Evolutionary conservation across 1,140 invertebrate species (phyloP), one percentile per base, ranked within the genome.

Genomic region (Leptoteleia sp.): DNA sequence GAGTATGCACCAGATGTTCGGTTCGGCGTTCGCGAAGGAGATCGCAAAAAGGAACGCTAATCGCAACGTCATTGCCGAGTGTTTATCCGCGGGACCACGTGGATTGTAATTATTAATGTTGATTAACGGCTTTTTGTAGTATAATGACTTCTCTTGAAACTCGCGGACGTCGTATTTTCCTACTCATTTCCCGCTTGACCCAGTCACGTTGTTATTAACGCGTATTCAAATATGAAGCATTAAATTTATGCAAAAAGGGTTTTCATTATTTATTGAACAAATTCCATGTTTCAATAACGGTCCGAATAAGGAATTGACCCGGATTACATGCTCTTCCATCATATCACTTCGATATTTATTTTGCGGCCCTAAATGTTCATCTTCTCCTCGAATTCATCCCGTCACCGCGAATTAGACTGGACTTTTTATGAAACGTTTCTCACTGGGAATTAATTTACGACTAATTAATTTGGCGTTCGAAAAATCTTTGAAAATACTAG

Each of bases 101-200:
- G 42, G 50, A 50, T 57, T 54, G 76, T 76, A 76, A 82, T 84
- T 83, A 81, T 82, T 76, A 78, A 79, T 67, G 67, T 65, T 83
- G 79, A 81, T 85, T 84, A 83, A 84, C 73, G 81, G 71, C 61
- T 59, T 43, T 52, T 50, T 62, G 29, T 27, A 55, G 11, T 48
- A 62, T 78, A 81, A 82, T 65, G 68, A 76, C 73, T 79, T 22
- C 22, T 54, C 52, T 71, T 45, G 27, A 65, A 65, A 67, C 27
- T 16, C 31, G 15, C 52, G 61, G 25, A 68, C 50, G 62, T 11
- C 40, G 40, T 62, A 64, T 62, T 70, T 70, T 43, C 64, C 16
- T 50, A 15, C 29, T 73, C 42, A 47, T 68, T 70, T 79, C 50
- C 64, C 48, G 70, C 35, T 68, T 68, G 67, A 73, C 70, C 76